Evolutionary conservation across 30 jellyfish, hydroid and myxozoan species (phyloP), one percentile per base, ranked within the genome.

Genomic region (Aurelia coerulea): DNA sequence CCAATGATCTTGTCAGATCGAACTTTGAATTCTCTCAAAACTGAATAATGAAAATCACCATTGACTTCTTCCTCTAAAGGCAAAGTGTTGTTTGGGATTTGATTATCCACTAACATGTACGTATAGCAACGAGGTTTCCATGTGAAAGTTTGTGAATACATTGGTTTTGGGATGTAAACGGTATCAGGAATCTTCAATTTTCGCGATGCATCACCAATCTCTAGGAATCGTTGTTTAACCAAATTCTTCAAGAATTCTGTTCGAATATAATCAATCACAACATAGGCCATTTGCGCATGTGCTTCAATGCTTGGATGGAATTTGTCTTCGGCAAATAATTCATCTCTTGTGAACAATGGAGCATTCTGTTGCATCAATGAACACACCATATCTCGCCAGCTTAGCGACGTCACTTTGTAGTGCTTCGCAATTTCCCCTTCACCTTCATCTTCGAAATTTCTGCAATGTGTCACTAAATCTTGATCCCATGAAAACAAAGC

Each of bases 341-440:
- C 97, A 77, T 81, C 92, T 52, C 97, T 66, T 34, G 99, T 95
- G 84, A 95, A 95, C 19, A 95, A 88, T 11, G 99, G 99, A 19
- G 80, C 87, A 59, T 87, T 90, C n/a, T 89, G 96, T 54, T 90
- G 87, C 90, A 95, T 84, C 51, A 88, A 63, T 6, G 98, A 89
- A 51, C 99, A 95, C 10, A 90, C 99, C 99, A 95, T 95, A 53
- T 95, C 95, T 31, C 99, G 65, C 99, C 99, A 95, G 76, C 99
- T 95, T 49, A 95, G 83, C 29, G 98, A 90, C 31, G 99, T 95
- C 7, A 95, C 90, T 75, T 95, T 95, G 96, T 95, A 95, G 68
- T 95, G 93, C 83, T 91, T 90, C n/a, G 99, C 98, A 50, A 95
- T 78, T 29, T 95, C 99, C 29, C 81, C 88, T 59, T 90, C 99